Percentiles rank a stretch among this genome's conserved stretches.
phyloP scores from a whole-genome alignment of 2,113 vertebrate genomes.

The Perca fluviatilis region DNA sequence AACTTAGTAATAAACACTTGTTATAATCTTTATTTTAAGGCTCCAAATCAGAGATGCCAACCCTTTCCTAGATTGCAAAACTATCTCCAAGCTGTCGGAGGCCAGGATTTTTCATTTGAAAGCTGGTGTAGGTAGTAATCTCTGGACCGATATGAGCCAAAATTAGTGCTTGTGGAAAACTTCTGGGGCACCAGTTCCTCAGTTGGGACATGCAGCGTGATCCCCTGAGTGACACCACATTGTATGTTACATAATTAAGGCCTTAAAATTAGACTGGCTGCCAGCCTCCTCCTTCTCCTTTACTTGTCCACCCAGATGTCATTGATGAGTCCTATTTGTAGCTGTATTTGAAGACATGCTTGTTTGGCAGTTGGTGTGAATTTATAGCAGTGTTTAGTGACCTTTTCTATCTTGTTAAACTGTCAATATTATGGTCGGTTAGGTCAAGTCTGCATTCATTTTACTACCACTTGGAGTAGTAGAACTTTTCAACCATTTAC shows the following conservation, averaged over 20 bases:
- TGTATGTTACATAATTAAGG: conserved; percentile 65
- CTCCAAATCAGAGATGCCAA: conserved; percentile 25
- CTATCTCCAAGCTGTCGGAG: conserved; percentile 28
- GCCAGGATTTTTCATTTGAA: conserved; percentile 53
- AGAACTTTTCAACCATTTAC: background rate
- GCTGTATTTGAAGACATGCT: conserved; percentile 11
- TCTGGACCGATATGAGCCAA: conserved; percentile 62
- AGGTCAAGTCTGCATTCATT: background rate
- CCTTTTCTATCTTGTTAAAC: background rate
- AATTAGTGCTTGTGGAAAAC: conserved; percentile 69
- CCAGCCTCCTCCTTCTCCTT: conserved; percentile 17
- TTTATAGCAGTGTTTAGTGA: background rate
- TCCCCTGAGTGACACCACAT: conserved; percentile 58
- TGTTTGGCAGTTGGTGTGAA: background rate
- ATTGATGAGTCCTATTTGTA: background rate
- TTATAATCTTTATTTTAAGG: conserved; percentile 46
- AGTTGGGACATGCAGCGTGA: conserved; percentile 49
- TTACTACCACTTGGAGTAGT: background rate
- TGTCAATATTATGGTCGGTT: background rate
- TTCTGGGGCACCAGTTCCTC: conserved; percentile 62
- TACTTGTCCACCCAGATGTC: conserved; percentile 19
- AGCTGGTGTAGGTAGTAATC: conserved; percentile 65
- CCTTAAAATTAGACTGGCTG: conserved; percentile 67
- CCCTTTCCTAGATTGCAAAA: conserved; percentile 23
- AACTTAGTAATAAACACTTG: conserved; percentile 11